Evolutionary conservation across 2,113 vertebrate species (phyloP).

Genomic region (Festucalex cinctus): DNA sequence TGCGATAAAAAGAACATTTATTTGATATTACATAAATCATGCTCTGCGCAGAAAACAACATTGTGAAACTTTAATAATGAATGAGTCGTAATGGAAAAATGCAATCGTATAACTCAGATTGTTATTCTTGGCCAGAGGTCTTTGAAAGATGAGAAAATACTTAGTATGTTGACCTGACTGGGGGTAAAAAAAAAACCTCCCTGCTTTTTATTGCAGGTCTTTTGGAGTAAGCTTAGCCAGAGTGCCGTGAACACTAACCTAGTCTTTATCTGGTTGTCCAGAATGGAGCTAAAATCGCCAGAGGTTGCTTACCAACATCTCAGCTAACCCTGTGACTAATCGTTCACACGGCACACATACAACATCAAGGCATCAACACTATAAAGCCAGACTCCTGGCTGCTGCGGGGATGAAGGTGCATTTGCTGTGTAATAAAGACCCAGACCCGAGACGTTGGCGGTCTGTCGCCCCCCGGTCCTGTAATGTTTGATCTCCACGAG

Average conservation of each 20-base stretch:
- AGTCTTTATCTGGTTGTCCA: neutral
- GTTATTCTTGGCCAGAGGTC: neutral
- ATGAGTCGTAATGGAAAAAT: neutral
- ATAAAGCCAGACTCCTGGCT: conserved; percentile 7
- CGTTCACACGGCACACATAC: conserved; percentile 17
- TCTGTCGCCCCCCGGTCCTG: conserved; percentile 9
- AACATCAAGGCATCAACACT: conserved; percentile 9
- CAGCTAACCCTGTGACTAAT: conserved; percentile 22
- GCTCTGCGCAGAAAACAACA: too few relatives aligned
- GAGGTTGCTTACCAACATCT: neutral
- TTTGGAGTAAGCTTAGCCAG: neutral
- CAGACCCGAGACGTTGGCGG: conserved; percentile 28
- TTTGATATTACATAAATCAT: too few relatives aligned
- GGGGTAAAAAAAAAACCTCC: too few relatives aligned
- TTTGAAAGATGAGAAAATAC: neutral
- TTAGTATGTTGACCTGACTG: too few relatives aligned
- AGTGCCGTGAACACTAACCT: neutral
- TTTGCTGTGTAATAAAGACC: conserved; percentile 24
- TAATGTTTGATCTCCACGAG: conserved; percentile 46
- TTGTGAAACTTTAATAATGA: neutral
- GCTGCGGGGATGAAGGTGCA: conserved; percentile 19
- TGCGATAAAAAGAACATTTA: too few relatives aligned
- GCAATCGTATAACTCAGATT: neutral
- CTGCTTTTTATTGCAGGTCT: neutral
- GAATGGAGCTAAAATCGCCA: neutral